phyloP scores from a whole-genome alignment of 2,888 invertebrate genomes.

The Scaptomyza caliginosa region DNA sequence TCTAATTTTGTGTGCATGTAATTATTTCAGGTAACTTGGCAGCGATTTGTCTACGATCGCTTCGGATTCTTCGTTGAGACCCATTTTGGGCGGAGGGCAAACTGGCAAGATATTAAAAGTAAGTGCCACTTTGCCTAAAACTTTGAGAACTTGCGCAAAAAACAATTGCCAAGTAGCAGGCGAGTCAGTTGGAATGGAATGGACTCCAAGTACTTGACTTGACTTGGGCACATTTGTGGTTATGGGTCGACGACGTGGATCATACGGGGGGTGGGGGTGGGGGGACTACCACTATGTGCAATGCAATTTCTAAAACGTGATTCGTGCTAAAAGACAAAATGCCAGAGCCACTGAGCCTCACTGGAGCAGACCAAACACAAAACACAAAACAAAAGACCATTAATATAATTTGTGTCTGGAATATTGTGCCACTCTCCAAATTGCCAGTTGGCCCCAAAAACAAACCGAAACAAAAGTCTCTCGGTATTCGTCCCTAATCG shows the following conservation, averaged over 20 bases:
- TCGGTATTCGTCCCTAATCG: conserved; percentile 60
- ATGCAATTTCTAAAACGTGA: conserved; percentile 81
- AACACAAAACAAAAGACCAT: conserved; percentile 74
- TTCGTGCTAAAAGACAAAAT: conserved; percentile 78
- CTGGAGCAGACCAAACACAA: conserved; percentile 54
- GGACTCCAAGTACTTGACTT: conserved; percentile 34
- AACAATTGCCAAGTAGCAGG: conserved; percentile 12
- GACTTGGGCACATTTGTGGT: conserved; percentile 58
- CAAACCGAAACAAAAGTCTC: conserved; percentile 2
- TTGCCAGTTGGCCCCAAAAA: conserved; percentile 28
- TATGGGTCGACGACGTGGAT: conserved; percentile 48
- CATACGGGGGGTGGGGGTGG: conserved; percentile 21
- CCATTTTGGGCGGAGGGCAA: conserved; percentile 73
- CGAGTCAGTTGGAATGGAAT: conserved; percentile 27
- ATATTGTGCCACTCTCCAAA: conserved; percentile 66
- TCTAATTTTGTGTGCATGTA: conserved; percentile 76
- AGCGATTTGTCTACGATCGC: conserved; percentile 59
- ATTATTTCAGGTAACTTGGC: conserved; percentile 73
- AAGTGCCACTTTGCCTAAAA: conserved; percentile 71
- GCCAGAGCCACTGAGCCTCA: conserved; percentile 45
- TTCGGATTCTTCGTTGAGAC: conserved; percentile 12
- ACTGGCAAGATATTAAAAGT: conserved; percentile 72
- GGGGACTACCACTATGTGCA: conserved; percentile 49
- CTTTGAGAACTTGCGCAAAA: conserved; percentile 69
- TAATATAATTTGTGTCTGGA: conserved; percentile 78